A percentile compares a stretch with the other conserved stretches of the same genome.
Conservation (phyloP, 2,797 vertebrate species). For the Odontamblyopus rebecca region DNA sequence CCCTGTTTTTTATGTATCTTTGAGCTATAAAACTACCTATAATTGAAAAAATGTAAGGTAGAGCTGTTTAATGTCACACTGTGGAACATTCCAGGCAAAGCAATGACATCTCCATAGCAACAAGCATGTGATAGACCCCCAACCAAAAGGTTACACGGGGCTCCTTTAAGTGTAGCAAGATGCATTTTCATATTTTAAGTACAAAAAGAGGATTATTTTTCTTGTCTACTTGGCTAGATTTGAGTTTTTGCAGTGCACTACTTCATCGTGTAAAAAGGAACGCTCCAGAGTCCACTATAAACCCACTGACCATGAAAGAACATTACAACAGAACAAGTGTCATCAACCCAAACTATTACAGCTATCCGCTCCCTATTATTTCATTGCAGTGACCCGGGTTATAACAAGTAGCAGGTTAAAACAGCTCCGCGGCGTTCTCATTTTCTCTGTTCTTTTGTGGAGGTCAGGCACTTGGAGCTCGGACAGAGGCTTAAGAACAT, state of each 20-base stretch:
- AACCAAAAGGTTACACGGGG: too few species aligned
- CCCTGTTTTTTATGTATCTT: too few species aligned
- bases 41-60: too few species aligned
- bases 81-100: too few species aligned
- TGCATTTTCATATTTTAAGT: too few species aligned
- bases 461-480: not conserved
- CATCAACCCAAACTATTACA: not conserved
- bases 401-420: not conserved
- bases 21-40: too few species aligned
- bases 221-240: too few species aligned
- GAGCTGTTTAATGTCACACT: too few species aligned
- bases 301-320: conserved; percentile 1
- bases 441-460: conserved; percentile 4
- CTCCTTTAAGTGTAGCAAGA: too few species aligned
- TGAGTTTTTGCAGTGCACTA: not conserved
- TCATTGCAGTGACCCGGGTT: not conserved
- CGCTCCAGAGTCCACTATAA: not conserved
- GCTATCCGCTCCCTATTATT: not conserved
- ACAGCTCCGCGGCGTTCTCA: not conserved
- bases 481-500: conserved; percentile 7
- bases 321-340: not conserved
- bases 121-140: too few species aligned
- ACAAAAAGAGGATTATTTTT: too few species aligned
- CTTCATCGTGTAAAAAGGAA: not conserved
- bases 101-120: too few species aligned